Evolutionary conservation across 1,140 invertebrate species (phyloP).

Genomic region (Drosophila mauritiana): DNA sequence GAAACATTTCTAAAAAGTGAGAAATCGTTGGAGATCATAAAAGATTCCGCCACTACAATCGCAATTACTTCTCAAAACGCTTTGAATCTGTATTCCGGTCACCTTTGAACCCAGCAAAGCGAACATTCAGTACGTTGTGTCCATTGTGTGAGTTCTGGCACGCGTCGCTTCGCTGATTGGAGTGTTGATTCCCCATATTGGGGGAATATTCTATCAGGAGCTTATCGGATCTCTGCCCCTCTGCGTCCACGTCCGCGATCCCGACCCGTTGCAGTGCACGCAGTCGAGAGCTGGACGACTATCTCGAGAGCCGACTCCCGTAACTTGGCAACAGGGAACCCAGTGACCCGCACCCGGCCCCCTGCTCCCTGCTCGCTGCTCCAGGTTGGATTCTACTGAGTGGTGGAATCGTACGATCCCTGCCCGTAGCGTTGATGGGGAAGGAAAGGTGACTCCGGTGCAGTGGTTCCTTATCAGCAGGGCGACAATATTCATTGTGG

Average conservation of each 20-base stretch:
- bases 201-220: conserved; percentile 13
- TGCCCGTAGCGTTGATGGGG: conserved; percentile 24
- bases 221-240: conserved; percentile 16
- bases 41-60: not conserved
- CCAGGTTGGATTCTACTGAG: conserved; percentile 5
- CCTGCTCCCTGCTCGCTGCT: not conserved
- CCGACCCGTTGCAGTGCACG: conserved; percentile 32
- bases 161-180: conserved; percentile 22
- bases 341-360: conserved; percentile 9
- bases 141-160: conserved; percentile 23
- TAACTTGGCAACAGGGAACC: conserved; percentile 41
- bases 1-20: not conserved
- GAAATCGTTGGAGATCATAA: not conserved
- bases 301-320: conserved; percentile 34
- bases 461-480: conserved; percentile 30
- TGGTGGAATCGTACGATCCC: conserved; percentile 29
- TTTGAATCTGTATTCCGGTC: not conserved
- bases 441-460: conserved; percentile 34
- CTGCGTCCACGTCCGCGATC: not conserved
- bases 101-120: conserved; percentile 11
- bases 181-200: conserved; percentile 8
- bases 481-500: conserved; percentile 21
- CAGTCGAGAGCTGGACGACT: conserved; percentile 21
- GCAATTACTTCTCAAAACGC: conserved; percentile 5
- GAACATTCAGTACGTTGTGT: not conserved